Conservation (phyloP, 2,113 vertebrate genomes). For the Empidonax alnorum region DNA sequence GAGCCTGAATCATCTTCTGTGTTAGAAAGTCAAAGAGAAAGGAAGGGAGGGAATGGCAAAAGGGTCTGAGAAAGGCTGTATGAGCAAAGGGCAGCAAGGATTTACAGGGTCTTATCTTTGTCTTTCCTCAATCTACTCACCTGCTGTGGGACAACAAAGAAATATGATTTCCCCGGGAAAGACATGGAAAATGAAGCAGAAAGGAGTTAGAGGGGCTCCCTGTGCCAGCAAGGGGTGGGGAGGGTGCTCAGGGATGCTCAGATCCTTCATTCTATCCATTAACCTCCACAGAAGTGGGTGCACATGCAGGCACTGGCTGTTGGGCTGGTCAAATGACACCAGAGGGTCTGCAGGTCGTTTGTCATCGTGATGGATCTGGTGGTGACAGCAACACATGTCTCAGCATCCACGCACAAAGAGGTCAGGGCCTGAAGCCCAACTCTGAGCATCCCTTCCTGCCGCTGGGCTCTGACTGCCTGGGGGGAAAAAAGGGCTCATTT, state of each 20-base stretch:
- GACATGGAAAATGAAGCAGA: not conserved
- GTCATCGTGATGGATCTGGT: not conserved
- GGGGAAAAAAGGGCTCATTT: not conserved
- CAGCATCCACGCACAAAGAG: not conserved
- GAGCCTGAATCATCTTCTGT: not conserved
- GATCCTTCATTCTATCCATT: fast-evolving
- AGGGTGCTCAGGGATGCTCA: not conserved
- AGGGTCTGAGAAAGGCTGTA: not conserved
- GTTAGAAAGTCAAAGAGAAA: not conserved
- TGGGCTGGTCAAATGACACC: not conserved
- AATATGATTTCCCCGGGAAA: not conserved
- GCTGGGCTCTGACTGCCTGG: not conserved
- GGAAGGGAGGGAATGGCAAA: not conserved
- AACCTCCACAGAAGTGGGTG: not conserved
- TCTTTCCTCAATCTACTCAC: not conserved
- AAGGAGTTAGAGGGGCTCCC: not conserved
- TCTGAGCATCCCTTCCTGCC: fast-evolving
- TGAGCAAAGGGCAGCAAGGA: not conserved
- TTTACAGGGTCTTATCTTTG: not conserved
- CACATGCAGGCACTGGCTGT: not conserved
- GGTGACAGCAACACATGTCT: not conserved
- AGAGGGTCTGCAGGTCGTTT: not conserved
- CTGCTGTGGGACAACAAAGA: not conserved
- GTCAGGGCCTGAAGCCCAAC: not conserved
- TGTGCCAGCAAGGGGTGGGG: not conserved